Base-by-base conservation (phyloP, 2,888 invertebrate species). In the Eilema caniola region DNA sequence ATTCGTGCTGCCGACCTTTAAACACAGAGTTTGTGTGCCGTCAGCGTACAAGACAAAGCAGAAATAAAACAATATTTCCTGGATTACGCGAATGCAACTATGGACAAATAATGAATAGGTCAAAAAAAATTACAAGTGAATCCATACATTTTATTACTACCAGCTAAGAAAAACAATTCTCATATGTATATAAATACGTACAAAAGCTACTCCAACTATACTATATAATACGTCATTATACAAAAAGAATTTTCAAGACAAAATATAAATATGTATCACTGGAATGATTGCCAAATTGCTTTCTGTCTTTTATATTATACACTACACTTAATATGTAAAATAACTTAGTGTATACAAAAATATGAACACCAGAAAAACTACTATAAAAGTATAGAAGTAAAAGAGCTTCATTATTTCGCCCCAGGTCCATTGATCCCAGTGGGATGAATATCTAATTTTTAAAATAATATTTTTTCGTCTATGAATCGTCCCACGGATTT, bases 121-220 rank as follows among this genome's bases (percentile, higher is more conserved):
- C 23, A 62, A 47, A 31, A 60, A 66, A 65, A n/a, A 41, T n/a
- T 4, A 20, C 14, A 4, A 33, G 3, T 59, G 33, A 10, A 14
- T 64, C 16, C 23, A 71, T 64, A 33, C 31, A 60, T 64, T 70
- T 71, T 67, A 71, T 67, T 67, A 67, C 62, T 65, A 62, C 61
- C 23, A 61, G 24, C 24, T 60, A 59, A n/a, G 16, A 53, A 69
- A 33, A 61, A 33, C 23, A 56, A 24, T 71, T 69, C 56, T 14
- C 24, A 33, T 24, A 33, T 25, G 24, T 72, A 66, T 70, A 65
- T 69, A 78, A 64, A 76, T 68, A 77, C 61, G 71, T 79, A 79
- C 37, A 80, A 80, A 80, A 79, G 69, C 77, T 79, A 80, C 72
- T 69, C 24, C 16, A 24, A 71, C 60, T 70, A 53, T 31, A 73